Evolutionary conservation across 1,140 invertebrate species (phyloP), one percentile per base, ranked within the genome.

Genomic region (Mactra quadrangularis): DNA sequence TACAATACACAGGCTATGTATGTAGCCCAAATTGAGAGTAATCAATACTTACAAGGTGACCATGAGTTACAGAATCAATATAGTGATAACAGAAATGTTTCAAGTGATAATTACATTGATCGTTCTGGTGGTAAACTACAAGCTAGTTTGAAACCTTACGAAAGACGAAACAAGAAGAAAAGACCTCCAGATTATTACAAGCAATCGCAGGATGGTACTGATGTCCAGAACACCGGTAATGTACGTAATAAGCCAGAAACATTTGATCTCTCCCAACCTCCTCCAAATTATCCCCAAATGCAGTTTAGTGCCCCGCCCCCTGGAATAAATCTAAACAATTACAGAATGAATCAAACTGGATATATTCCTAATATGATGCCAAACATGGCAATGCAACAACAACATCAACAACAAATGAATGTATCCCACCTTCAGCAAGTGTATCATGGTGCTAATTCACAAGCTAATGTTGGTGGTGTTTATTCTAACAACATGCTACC

Each of bases 81-180:
- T 45, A 57, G n/a, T 2, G 9, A 19, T n/a, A 41, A 52, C n/a
- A 27, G 53, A n/a, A 13, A 33, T 29, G 9, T 15, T 15, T n/a
- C 22, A 41, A 1, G 22, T 50, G n/a, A 33, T 57, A n/a, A 1
- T 17, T 45, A 35, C 53, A 41, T 55, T 27, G 13, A 31, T 35
- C 7, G 64, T n/a, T 38, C 71, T 57, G 33, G 19, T 17, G 74
- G 70, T 19, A 82, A 75, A 33, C 41, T 82, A n/a, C 55, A 82
- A 52, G 68, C 79, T 15, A 74, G 79, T 52, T 41, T 82, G 47
- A 82, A 82, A 62, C 55, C 70, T 19, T 82, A 82, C 38, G 79
- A 82, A 31, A 22, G 79, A 6, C 62, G 79, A 41, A 82, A 82
- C 59, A 82, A 82, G 52, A 82, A 82, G 71, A 74, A 66, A 45